Evolutionary conservation across 2,113 vertebrate genomes (phyloP), one percentile per base, ranked within the genome.

Genomic region (Ondatra zibethicus): DNA sequence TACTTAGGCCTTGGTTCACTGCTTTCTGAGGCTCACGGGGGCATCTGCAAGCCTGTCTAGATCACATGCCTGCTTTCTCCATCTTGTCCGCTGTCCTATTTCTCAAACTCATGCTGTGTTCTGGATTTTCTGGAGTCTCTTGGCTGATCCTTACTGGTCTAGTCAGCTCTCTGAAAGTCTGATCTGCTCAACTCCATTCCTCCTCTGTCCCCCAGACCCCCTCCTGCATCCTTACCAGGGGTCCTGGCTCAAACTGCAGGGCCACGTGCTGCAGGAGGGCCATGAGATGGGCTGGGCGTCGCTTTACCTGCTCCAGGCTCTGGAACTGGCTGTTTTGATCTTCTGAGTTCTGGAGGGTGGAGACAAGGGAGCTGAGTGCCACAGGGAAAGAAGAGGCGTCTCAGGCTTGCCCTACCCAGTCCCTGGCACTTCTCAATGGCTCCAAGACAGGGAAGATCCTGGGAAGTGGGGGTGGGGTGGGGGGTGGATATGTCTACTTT

Each of bases 201-300:
- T 9, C 29, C 65, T 72, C 7, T 0, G 5, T 27, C 39, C 13
- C 81, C 11, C 13, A 31, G 25, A 7, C n/a, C 77, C 16, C 11
- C 55, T 47, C 25, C 29, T 52, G 39, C 0, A 23, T 25, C 36
- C 98, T 98, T 97, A 99, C 99, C 99, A 99, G 84, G 16, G 99
- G 98, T 65, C 99, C 98, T 0, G 99, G 99, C 94, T 99, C 99
- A 77, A 99, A 99, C 98, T 99, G 99, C 50, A 99, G 97, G 47
- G 99, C 99, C 96, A 99, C 99, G 25, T 99, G 99, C 31, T 99
- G 99, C 68, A 99, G 87, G 89, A 99, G 99, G 78, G 99, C 99
- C 98, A 99, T 98, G 96, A 99, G 98, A 97, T 99, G 99, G 58
- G 99, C 98, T 0, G 99, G 99, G 14, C 98, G 98, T 0, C 93